phyloP scores from a whole-genome alignment of 2,888 invertebrate species.

The Gisinianus flammeolus region DNA sequence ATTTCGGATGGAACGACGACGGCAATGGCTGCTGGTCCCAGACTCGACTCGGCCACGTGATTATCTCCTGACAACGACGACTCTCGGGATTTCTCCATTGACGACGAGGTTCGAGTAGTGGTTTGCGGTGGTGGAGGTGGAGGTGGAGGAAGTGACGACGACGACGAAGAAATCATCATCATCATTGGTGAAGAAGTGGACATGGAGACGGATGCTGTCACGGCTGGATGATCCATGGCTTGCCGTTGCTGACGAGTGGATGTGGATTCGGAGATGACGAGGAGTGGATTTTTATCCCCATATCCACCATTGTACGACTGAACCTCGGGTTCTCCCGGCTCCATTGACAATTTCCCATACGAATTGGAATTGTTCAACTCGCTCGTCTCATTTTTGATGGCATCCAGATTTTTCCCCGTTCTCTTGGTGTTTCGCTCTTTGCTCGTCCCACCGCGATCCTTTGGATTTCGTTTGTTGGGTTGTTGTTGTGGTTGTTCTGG shows the following conservation, averaged over 20 bases:
- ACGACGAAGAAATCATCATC: too few species aligned
- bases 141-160: background rate
- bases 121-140: background rate
- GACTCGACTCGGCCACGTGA: slow-evolving; percentile 1
- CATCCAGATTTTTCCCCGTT: background rate
- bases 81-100: background rate
- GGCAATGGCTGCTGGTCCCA: background rate
- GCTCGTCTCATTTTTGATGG: background rate
- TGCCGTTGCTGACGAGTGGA: background rate
- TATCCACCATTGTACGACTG: slow-evolving; percentile 40
- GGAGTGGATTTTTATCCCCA: slow-evolving; percentile 41
- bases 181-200: background rate
- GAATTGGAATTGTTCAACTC: background rate
- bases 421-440: background rate
- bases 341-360: background rate
- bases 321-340: slow-evolving; percentile 17
- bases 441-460: background rate
- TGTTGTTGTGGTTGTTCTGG: background rate
- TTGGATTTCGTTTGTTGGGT: background rate
- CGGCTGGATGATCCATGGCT: background rate
- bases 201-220: background rate
- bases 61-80: background rate
- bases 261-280: background rate
- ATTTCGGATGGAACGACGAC: background rate
- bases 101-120: background rate